phyloP scores from a whole-genome alignment of 1,140 invertebrate genomes.

The Bombus waltoni region DNA sequence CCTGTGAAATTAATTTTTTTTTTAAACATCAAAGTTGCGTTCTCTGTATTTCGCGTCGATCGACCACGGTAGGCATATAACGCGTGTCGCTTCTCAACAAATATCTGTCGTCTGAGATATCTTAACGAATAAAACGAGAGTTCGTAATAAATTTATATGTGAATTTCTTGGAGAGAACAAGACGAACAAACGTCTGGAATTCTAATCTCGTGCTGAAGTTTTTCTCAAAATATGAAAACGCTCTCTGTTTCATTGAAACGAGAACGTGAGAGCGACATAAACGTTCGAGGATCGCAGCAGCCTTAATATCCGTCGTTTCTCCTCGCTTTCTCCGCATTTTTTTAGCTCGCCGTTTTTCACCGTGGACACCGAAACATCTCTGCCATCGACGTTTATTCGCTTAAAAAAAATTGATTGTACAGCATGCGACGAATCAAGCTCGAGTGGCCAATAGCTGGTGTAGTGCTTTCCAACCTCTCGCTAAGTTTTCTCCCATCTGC shows the following conservation, averaged over 20 bases:
- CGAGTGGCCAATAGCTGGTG: conserved; percentile 64
- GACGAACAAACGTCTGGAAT: not conserved
- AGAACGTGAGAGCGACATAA: too few relatives aligned
- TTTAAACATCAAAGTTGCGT: not conserved
- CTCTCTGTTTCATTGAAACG: too few relatives aligned
- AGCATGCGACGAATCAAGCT: conserved; percentile 48
- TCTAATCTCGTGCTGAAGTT: too few relatives aligned
- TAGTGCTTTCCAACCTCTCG: conserved; percentile 48
- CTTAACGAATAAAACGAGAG: not conserved
- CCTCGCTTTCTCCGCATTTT: too few relatives aligned
- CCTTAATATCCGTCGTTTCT: too few relatives aligned
- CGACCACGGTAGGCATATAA: not conserved
- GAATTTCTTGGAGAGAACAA: not conserved
- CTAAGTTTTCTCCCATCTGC: conserved; percentile 42
- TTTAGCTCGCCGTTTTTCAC: not conserved
- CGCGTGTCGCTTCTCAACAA: not conserved
- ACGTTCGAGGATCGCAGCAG: too few relatives aligned
- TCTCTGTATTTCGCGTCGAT: not conserved
- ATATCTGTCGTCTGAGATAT: not conserved
- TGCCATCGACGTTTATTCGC: conserved; percentile 16
- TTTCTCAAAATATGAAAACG: too few relatives aligned
- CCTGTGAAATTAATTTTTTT: not conserved
- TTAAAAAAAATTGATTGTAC: conserved; percentile 50
- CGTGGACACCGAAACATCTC: not conserved
- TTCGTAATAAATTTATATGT: not conserved